Conservation (phyloP, 2,113 vertebrate species). For the Saimiri boliviensis region DNA sequence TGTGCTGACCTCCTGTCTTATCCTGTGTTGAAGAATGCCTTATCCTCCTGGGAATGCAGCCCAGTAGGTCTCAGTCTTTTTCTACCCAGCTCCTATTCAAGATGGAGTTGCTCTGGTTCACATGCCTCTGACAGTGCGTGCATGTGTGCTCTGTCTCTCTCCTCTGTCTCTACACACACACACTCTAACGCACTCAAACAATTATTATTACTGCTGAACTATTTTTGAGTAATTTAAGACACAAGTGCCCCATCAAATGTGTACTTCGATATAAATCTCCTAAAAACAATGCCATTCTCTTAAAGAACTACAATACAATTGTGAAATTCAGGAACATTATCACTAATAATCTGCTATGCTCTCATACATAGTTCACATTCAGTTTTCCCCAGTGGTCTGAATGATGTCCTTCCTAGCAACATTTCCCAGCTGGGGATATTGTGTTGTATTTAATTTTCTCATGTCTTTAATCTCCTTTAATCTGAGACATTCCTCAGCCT, state of each 20-base stretch:
- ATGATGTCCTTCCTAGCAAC: fast-evolving
- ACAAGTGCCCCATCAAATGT: background rate
- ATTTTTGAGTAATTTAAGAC: background rate
- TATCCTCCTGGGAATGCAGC: too few relatives aligned
- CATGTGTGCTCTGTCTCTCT: background rate
- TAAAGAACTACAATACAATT: too few relatives aligned
- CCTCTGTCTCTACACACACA: background rate
- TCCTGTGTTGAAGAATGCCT: too few relatives aligned
- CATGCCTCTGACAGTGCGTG: too few relatives aligned
- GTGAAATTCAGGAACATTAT: background rate
- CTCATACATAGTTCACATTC: too few relatives aligned
- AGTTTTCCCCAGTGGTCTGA: fast-evolving
- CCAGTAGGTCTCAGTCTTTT: too few relatives aligned
- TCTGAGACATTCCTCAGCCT: background rate
- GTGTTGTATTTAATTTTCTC: background rate
- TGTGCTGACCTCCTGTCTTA: too few relatives aligned
- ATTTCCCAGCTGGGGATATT: fast-evolving
- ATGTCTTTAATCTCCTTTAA: background rate
- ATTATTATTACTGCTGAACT: background rate
- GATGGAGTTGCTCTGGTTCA: too few relatives aligned
- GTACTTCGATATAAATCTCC: background rate
- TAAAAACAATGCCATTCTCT: background rate
- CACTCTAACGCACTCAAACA: background rate
- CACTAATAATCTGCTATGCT: fast-evolving
- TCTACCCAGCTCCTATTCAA: too few relatives aligned